Percentiles rank a stretch among this genome's conserved stretches.
These are phyloP conservation scores for Trigoniulus corallinus DNA, from an alignment of 1,140 invertebrate genomes.

Conservation along the genomic window DNA sequence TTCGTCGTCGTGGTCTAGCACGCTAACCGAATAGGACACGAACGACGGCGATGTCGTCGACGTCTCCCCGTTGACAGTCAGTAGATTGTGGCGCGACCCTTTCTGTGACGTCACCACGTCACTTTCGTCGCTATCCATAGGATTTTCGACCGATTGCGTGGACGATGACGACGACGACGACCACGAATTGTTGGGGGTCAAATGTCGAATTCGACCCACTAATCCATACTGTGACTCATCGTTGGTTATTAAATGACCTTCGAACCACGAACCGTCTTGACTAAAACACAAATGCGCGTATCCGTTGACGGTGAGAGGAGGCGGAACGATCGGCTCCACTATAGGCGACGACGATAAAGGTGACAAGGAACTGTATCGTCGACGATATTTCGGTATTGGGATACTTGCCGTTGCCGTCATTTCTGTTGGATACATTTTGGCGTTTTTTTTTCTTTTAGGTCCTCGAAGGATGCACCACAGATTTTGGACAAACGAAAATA, in stretches of 20 bases:
- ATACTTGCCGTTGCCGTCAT: no score
- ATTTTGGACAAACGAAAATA: no score
- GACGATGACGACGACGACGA: no score
- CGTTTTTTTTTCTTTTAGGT: no score
- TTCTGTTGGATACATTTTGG: no score
- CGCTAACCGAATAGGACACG: background rate
- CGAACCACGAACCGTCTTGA: slow-evolving; percentile 22
- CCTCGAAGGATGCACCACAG: no score
- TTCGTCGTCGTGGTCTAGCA: slow-evolving; percentile 1
- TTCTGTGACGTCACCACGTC: background rate
- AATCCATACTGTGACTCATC: slow-evolving; percentile 20
- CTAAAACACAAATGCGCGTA: slow-evolving; percentile 25
- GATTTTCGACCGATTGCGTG: slow-evolving; percentile 2
- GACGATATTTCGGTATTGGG: no score
- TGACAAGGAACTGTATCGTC: no score
- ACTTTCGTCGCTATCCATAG: slow-evolving; percentile 2
- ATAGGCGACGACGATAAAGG: background rate
- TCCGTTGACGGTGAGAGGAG: slow-evolving; percentile 14
- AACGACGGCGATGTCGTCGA: slow-evolving; percentile 2
- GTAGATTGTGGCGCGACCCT: background rate
- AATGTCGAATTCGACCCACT: slow-evolving; percentile 12
- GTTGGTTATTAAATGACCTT: slow-evolving; percentile 20
- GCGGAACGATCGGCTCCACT: background rate
- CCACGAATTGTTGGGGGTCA: slow-evolving; percentile 9
- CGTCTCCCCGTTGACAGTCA: no score